Evolutionary conservation across 2,113 vertebrate species (phyloP).

Genomic region (Todiramphus chloris): DNA sequence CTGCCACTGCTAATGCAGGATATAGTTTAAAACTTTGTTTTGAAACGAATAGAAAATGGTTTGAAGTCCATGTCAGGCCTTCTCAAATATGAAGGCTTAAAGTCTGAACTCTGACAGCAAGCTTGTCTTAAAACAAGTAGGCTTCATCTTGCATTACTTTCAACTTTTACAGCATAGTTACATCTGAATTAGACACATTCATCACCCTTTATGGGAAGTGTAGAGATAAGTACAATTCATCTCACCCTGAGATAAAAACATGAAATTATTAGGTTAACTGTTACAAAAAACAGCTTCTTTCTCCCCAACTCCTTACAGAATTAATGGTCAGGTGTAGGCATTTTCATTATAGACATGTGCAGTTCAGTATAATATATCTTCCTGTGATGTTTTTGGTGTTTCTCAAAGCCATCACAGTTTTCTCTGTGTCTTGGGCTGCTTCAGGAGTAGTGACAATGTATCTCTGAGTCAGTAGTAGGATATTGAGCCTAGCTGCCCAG

Average conservation of each 20-base stretch:
- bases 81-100: neutral
- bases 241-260: fast-evolving
- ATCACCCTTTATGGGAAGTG: neutral
- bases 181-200: neutral
- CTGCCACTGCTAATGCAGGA: neutral
- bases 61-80: fast-evolving
- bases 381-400: neutral
- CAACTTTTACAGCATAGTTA: neutral
- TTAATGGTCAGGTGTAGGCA: neutral
- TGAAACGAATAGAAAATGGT: neutral
- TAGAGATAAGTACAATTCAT: neutral
- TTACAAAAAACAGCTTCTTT: neutral
- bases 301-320: neutral
- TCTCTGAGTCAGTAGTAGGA: fast-evolving
- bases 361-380: neutral
- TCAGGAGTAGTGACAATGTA: neutral
- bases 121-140: neutral
- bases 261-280: neutral
- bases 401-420: neutral
- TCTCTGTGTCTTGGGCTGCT: neutral
- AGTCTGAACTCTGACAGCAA: neutral
- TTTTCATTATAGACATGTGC: neutral
- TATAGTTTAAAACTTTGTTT: neutral
- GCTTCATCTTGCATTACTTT: neutral
- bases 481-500: neutral